These are phyloP conservation scores for Halcyon chelicuti DNA, from an alignment of 2,797 vertebrate genomes.

Conservation along the genomic window DNA sequence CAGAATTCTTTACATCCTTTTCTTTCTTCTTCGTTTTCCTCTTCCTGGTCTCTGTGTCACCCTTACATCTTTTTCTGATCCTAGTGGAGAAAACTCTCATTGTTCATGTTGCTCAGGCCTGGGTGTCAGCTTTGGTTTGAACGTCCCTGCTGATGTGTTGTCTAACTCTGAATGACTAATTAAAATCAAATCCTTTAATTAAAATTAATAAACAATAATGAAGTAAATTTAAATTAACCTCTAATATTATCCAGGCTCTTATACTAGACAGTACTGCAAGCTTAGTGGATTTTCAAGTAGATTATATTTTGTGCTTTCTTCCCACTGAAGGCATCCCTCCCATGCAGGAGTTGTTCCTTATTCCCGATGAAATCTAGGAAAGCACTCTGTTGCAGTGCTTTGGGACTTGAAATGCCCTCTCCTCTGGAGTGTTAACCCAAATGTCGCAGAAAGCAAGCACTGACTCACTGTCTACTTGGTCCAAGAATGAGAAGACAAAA, in stretches of 20 bases:
- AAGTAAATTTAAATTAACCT: not conserved
- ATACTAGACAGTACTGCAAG: not conserved
- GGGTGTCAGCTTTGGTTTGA: not conserved
- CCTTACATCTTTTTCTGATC: not conserved
- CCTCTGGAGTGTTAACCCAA: not conserved
- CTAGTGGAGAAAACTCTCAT: not conserved
- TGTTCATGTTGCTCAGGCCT: not conserved
- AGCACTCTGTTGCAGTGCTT: not conserved
- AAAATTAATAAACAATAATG: not conserved
- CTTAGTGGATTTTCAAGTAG: not conserved
- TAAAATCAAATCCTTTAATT: not conserved
- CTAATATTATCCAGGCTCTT: not conserved
- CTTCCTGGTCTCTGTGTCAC: not conserved
- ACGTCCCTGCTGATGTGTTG: not conserved
- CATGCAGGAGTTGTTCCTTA: not conserved
- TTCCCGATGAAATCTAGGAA: not conserved
- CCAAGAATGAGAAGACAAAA: not conserved
- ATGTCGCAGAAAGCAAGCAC: not conserved
- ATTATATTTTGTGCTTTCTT: not conserved
- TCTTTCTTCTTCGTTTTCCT: constrained; percentile 36
- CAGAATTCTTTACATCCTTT: not conserved
- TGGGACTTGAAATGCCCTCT: not conserved
- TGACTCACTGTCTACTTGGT: not conserved
- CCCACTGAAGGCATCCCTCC: not conserved
- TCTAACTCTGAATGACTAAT: not conserved